Conservation (phyloP, 2,888 invertebrate genomes). For the Ophion ventricosus region DNA sequence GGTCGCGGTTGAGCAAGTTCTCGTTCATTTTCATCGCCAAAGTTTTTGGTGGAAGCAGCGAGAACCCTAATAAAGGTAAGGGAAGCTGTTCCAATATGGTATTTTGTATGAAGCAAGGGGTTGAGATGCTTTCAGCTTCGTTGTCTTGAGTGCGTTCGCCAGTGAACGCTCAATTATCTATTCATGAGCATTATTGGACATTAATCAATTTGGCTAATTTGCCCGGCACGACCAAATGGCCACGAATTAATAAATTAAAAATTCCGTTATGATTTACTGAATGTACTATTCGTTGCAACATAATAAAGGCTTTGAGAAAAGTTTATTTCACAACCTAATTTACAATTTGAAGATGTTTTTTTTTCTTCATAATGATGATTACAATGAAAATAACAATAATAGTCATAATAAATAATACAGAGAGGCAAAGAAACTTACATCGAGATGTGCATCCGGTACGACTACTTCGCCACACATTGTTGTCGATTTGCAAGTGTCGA, state of each 20-base stretch:
- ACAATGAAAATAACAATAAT: not conserved
- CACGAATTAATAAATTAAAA: too few species aligned
- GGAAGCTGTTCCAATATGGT: constrained; percentile 2
- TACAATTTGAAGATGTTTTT: too few species aligned
- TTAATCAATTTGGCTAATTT: constrained; percentile 11
- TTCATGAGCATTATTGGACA: constrained; percentile 50
- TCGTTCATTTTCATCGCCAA: constrained; percentile 56
- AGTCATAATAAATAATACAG: not conserved
- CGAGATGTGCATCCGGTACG: constrained; percentile 96
- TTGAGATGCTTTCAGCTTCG: not conserved
- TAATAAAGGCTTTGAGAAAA: too few species aligned
- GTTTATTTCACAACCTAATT: too few species aligned
- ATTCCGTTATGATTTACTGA: too few species aligned
- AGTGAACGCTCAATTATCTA: constrained; percentile 38
- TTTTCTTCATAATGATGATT: not conserved
- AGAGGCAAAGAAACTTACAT: constrained; percentile 86
- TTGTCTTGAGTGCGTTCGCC: not conserved
- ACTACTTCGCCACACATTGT: constrained; percentile 98
- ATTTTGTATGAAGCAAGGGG: constrained; percentile 1
- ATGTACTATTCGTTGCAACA: too few species aligned
- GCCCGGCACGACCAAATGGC: too few species aligned
- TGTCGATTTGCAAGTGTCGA: constrained; percentile 90
- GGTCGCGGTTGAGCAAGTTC: not conserved
- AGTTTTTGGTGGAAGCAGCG: constrained; percentile 26
- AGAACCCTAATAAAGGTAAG: constrained; percentile 4